Evolutionary conservation across 2,888 invertebrate species (phyloP), one percentile per base, ranked within the genome.

Genomic region (Bellardia bayeri): DNA sequence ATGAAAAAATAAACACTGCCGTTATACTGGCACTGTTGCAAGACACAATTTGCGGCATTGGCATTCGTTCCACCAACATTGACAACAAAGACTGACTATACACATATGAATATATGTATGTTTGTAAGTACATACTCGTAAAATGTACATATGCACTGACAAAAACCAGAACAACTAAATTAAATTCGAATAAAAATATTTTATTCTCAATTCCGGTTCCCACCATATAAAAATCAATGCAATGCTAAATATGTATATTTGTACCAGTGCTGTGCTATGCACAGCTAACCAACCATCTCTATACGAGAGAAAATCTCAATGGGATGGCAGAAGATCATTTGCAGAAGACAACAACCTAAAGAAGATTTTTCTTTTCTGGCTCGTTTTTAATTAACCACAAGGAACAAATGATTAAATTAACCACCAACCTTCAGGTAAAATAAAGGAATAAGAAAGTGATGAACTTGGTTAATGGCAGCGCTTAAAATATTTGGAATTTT

Each of bases 161-260:
- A 71, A 49, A 78, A 78, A 76, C 76, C 68, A 78, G 76, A 78
- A 83, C 83, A 83, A 83, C 78, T 78, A 72, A 83, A 83, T 83
- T 78, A 58, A 83, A 78, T 71, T 78, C 71, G 63, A 42, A 71
- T 78, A 78, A 83, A 78, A 78, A 83, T 64, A 54, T 78, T 83
- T 83, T 13, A 64, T 71, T 86, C 82, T 79, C 56, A 82, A 86
- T 86, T 86, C 82, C 86, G 86, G 86, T 86, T 86, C 82, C 75
- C 78, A 86, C 58, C 69, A 72, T 71, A 66, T 61, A 76, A 71
- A 86, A 75, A 68, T 69, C 16, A 58, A 54, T 42, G 68, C 74
- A 63, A n/a, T 42, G 8, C 54, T 63, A n/a, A 54, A 63, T 63
- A n/a, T n/a, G n/a, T n/a, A 80, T 71, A 63, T 49, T 71, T 80